Evolutionary conservation across 2,797 vertebrate species (phyloP), one percentile per base, ranked within the genome.

Genomic region (Chloroceryle inda): DNA sequence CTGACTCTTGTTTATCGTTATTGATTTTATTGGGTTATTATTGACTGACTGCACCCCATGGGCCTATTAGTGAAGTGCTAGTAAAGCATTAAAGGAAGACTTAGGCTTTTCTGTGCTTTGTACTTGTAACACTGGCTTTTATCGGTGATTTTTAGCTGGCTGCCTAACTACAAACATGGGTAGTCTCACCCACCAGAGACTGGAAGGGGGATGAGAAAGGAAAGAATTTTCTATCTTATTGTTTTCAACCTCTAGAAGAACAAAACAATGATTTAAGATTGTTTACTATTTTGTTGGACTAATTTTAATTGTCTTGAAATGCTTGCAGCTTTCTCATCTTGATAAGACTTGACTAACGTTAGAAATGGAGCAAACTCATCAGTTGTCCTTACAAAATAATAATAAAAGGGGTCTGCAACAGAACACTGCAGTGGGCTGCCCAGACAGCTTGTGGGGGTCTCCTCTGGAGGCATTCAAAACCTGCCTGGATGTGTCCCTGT

Each of bases 1-100:
- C 96, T 59, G 89, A 96, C 89, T 97, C 87, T 97, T 97, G 97
- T 98, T 98, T 98, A 97, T 97, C 83, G 56, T 89, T 97, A 96
- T 97, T 97, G 95, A 97, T 97, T 97, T 96, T 97, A 98, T 97
- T 95, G 96, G 94, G 88, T 95, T 96, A 96, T 97, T 97, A 98
- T 98, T 96, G 92, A 97, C 95, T 94, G 90, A 97, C 81, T 97
- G 90, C 84, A 94, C 96, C 93, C 97, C 49, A 67, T 82, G 94
- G 96, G 88, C 92, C 95, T 97, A 92, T 91, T 98, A 96, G 92
- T 94, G 84, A 96, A 97, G 96, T 95, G 93, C 94, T 97, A 91
- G 97, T 94, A 97, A 98, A 97, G 87, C 91, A 96, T 92, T 96
- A 96, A 97, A 96, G 73, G 80, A 96, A 96, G 83, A 53, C 35